Evolutionary conservation across 1,140 invertebrate species (phyloP).

Genomic region (Halyomorpha halys): DNA sequence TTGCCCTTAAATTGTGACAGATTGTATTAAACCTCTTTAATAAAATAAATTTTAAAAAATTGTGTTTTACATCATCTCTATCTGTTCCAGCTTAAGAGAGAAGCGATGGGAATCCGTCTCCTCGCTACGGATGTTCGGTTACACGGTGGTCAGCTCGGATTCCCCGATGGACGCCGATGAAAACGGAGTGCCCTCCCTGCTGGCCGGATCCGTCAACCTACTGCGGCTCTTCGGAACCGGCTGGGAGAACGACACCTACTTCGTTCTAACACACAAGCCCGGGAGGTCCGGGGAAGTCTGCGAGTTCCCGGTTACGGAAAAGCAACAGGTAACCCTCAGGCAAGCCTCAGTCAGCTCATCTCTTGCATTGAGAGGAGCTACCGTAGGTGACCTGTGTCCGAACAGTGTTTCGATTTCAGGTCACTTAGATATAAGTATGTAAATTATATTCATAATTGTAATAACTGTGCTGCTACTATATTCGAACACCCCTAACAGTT

Average conservation of each 20-base stretch:
- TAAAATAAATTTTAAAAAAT: too few relatives aligned
- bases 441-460: too few relatives aligned
- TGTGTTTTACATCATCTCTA: too few relatives aligned
- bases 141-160: constrained; percentile 3
- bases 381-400: too few relatives aligned
- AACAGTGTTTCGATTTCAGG: too few relatives aligned
- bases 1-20: too few relatives aligned
- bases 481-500: too few relatives aligned
- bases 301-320: constrained; percentile 36
- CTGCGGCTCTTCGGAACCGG: constrained; percentile 65
- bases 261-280: constrained; percentile 55
- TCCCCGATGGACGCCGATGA: constrained; percentile 43
- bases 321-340: constrained; percentile 35
- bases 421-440: too few relatives aligned
- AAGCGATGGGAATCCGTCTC: constrained; percentile 8
- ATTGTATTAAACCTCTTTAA: too few relatives aligned
- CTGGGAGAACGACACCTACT: constrained; percentile 50
- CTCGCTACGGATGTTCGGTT: neutral
- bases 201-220: constrained; percentile 44
- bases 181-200: constrained; percentile 52
- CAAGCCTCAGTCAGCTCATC: too few relatives aligned
- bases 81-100: neutral
- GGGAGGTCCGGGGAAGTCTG: constrained; percentile 42
- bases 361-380: too few relatives aligned
- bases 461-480: too few relatives aligned